These are phyloP conservation scores for Oscheius sp. DNA, from an alignment of 2,888 invertebrate genomes.

Conservation along the genomic window DNA sequence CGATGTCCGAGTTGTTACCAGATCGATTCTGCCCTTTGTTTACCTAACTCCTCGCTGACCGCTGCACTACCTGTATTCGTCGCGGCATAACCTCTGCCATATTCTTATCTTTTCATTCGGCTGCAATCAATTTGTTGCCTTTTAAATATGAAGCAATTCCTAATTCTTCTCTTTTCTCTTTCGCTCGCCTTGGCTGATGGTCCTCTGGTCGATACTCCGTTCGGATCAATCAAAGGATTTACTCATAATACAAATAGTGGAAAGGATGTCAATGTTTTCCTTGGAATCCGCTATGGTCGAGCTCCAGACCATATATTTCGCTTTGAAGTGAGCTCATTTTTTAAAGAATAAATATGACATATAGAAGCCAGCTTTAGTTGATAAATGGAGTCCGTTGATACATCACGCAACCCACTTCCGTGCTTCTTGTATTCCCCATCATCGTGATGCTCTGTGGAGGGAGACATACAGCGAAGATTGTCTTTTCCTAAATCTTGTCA, in stretches of 20 bases:
- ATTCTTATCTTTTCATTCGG: neutral
- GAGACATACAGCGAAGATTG: slow-evolving; percentile 57
- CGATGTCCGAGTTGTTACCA: neutral
- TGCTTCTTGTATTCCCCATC: slow-evolving; percentile 53
- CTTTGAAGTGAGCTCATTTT: slow-evolving; percentile 42
- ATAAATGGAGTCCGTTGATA: slow-evolving; percentile 49
- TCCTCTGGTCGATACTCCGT: slow-evolving; percentile 23
- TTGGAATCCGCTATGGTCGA: slow-evolving; percentile 56
- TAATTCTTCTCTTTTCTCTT: slow-evolving; percentile 1
- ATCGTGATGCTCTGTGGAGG: slow-evolving; percentile 36
- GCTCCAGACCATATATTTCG: slow-evolving; percentile 51
- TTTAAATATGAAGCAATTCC: slow-evolving; percentile 12
- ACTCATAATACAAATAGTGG: slow-evolving; percentile 20
- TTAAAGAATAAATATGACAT: neutral
- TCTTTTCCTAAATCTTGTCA: slow-evolving; percentile 55
- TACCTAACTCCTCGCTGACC: slow-evolving; percentile 7
- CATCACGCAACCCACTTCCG: slow-evolving; percentile 55
- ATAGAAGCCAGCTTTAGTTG: slow-evolving; percentile 56
- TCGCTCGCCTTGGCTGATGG: neutral
- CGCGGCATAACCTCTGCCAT: neutral
- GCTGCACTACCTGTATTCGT: slow-evolving; percentile 18
- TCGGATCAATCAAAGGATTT: slow-evolving; percentile 24
- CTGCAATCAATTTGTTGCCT: neutral
- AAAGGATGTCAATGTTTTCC: slow-evolving; percentile 40
- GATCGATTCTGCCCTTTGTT: slow-evolving; percentile 12